Evolutionary conservation across 2,113 vertebrate genomes (phyloP).

Genomic region (Larimichthys crocea): DNA sequence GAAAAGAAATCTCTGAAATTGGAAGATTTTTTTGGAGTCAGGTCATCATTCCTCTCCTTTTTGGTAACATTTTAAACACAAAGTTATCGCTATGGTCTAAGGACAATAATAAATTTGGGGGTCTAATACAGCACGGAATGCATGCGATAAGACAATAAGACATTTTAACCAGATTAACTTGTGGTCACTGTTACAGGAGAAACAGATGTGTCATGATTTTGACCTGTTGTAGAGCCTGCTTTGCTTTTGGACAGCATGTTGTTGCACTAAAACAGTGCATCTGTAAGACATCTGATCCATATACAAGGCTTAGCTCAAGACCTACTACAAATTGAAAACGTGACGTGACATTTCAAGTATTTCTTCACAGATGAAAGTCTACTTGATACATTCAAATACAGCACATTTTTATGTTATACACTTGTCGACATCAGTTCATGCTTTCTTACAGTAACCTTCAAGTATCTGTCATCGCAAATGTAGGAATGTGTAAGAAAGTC

Average conservation of each 20-base stretch:
- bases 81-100: background rate
- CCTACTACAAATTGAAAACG: background rate
- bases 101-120: background rate
- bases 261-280: background rate
- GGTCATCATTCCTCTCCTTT: background rate
- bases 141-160: background rate
- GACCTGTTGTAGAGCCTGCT: background rate
- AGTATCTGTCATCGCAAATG: background rate
- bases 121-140: background rate
- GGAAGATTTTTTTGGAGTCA: background rate
- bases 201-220: background rate
- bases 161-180: background rate
- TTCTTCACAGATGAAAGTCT: background rate
- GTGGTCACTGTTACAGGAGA: background rate
- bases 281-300: background rate
- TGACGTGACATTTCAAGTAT: background rate
- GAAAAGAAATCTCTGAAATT: slow-evolving; percentile 1
- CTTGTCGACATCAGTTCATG: background rate
- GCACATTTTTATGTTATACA: no score
- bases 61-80: no score
- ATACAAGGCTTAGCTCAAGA: background rate
- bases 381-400: no score
- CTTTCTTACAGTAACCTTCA: background rate
- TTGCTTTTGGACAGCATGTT: background rate
- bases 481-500: background rate